Percentiles rank a stretch among this genome's conserved stretches.
phyloP scores from a whole-genome alignment of 2,888 invertebrate genomes.

The Galerucella nymphaeae region DNA sequence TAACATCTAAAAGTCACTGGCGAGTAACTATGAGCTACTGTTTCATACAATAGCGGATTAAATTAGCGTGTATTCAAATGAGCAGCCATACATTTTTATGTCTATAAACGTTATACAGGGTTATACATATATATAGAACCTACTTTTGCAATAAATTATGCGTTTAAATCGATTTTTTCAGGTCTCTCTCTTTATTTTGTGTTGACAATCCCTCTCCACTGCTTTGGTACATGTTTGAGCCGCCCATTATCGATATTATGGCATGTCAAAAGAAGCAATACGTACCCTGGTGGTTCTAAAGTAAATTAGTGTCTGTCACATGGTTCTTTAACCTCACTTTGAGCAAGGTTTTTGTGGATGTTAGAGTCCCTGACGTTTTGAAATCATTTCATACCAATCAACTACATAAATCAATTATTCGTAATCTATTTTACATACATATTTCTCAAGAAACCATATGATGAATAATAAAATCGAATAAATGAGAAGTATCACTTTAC shows the following conservation, averaged over 20 bases:
- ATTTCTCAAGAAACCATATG: not conserved
- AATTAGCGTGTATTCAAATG: conserved; percentile 27
- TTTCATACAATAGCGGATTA: conserved; percentile 29
- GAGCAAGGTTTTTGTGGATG: no score
- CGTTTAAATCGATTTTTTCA: no score
- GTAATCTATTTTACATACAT: not conserved
- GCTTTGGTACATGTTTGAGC: no score
- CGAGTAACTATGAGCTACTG: conserved; percentile 33
- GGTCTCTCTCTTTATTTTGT: no score
- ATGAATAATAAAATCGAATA: conserved; percentile 16
- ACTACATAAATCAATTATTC: not conserved
- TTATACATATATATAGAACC: not conserved
- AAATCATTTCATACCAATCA: no score
- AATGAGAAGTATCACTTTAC: conserved; percentile 19
- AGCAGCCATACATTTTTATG: not conserved
- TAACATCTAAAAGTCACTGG: conserved; percentile 36
- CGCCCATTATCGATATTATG: no score
- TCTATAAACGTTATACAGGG: not conserved
- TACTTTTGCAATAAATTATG: no score
- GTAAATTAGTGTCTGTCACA: no score
- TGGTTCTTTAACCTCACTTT: no score
- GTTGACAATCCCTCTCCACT: no score
- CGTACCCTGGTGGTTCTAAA: no score
- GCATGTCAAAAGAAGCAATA: no score
- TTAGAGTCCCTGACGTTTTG: not conserved